Evolutionary conservation across 2,888 invertebrate species (phyloP), one percentile per base, ranked within the genome.

Genomic region (Agriopis aurantiaria): DNA sequence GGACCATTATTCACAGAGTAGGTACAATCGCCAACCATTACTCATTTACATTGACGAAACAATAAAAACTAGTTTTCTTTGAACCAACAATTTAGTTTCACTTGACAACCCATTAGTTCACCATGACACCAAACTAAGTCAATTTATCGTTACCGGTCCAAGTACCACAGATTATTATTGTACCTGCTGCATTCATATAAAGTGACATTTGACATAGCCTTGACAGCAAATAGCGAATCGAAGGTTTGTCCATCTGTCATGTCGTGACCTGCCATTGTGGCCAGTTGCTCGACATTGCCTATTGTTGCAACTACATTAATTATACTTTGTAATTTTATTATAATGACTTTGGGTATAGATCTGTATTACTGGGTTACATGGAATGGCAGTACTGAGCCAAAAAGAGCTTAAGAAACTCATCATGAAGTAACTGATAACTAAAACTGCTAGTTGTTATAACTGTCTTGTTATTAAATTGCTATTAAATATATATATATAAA

Each of bases 131-230:
- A 66, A 52, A 53, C 40, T 11, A 41, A 43, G 58, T 23, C 46
- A 58, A 58, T 58, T 46, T 58, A 58, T 58, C 33, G 58, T 58
- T 58, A 48, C 58, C 46, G 58, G 58, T 58, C 46, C n/a, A 46
- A 40, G 46, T 58, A 48, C 23, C 46, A 58, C 12, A 58, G 57
- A 57, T 5, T 55, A 41, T n/a, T 41, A n/a, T 55, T 43, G 11
- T 74, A 74, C 79, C 79, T 80, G 79, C 77, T 79, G 78, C 78
- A 82, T 83, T 83, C 78, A 77, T 56, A 52, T 61, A 80, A 80
- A 74, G 76, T 84, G 86, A 86, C 86, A 86, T 86, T 85, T 87
- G 85, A 84, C 86, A 86, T 78, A 78, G 79, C 86, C 86, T 86
- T 86, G 85, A 78, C 77, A 74, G 72, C 74, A 69, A 73, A 72